A percentile compares a stretch with the other conserved stretches of the same genome.
phyloP scores from a whole-genome alignment of 2,888 invertebrate species.

The Folsomia manolachei region DNA sequence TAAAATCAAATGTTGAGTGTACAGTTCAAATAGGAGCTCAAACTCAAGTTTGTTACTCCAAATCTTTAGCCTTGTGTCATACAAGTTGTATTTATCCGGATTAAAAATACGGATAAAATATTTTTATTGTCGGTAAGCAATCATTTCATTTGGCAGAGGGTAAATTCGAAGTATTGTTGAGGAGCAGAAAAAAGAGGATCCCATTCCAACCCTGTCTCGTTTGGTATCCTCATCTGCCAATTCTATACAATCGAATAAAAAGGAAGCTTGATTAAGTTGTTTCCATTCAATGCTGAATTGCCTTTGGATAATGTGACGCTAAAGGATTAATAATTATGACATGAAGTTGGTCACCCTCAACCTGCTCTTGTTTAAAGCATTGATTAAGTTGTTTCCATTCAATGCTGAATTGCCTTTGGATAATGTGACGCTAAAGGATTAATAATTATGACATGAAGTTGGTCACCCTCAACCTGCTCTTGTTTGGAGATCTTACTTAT shows the following conservation, averaged over 20 bases:
- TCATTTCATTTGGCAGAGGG: background rate
- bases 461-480: constrained; percentile 5
- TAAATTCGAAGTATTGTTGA: background rate
- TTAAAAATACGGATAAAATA: background rate
- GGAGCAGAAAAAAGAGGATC: no score
- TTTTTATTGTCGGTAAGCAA: background rate
- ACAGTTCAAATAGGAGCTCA: background rate
- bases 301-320: background rate
- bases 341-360: constrained; percentile 5
- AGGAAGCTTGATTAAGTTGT: constrained; percentile 7
- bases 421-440: background rate
- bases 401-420: background rate
- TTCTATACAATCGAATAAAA: no score
- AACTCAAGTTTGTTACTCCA: background rate
- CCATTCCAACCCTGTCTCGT: no score
- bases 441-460: no score
- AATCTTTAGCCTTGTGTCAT: background rate
- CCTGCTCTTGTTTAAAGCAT: background rate
- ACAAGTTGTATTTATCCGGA: background rate
- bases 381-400: constrained; percentile 1
- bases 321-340: no score
- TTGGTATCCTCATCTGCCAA: no score
- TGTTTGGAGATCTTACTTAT: no score
- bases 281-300: background rate
- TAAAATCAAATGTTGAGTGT: background rate